Evolutionary conservation across 2,797 vertebrate genomes (phyloP), one percentile per base, ranked within the genome.

Genomic region (Selene dorsalis): DNA sequence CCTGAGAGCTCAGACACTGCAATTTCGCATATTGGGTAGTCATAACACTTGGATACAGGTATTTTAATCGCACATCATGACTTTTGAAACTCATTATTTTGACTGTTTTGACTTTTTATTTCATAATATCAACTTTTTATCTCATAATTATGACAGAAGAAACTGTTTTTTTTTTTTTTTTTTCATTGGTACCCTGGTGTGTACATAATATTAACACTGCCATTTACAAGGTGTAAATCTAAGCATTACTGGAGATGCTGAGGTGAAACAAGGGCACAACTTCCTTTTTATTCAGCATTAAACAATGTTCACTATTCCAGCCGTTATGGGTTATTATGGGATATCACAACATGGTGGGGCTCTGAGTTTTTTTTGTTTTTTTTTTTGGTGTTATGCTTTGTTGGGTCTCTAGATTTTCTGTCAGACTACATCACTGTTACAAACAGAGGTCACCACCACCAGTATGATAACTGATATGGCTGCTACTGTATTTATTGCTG

Each of bases 401-500:
- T 57, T 14, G 39, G 72, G 39, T 78, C 82, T 76, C 16, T 43
- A 6, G 79, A 55, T 78, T 70, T 53, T 28, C 53, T 58, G 65
- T 48, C 43, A 26, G 73, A 57, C 0, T 13, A 2, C 32, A 9
- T 35, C 32, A 35, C 68, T 35, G 47, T 70, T 38, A 62, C 30
- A 28, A 41, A 0, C 56, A 35, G n/a, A 70, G 32, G 48, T 66
- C 52, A 65, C 75, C 69, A 17, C 55, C 59, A 18, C 67, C 48
- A 63, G 59, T 76, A 35, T 45, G 32, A 79, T 64, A 41, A 69
- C 47, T 32, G 0, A 68, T 48, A 64, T 61, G 20, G 47, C 65
- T 7, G 38, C 77, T 68, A 59, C 65, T 87, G 86, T 89, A 70
- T 68, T 86, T 84, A 53, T 64, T 65, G 67, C 74, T 80, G 74